Conservation (phyloP, 2,888 invertebrate species). For the Torymus texanus region DNA sequence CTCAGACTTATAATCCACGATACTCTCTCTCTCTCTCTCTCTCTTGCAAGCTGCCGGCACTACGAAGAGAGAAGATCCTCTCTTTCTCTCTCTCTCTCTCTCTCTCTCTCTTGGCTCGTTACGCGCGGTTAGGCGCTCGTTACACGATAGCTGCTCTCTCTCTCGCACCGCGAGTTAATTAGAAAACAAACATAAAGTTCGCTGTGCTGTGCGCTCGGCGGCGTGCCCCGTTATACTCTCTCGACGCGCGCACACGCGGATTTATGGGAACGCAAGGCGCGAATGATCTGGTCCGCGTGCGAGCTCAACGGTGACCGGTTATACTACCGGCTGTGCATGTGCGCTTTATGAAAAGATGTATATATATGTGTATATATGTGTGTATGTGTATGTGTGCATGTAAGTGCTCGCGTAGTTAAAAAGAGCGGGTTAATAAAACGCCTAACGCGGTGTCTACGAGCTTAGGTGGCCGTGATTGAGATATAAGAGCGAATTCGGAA, state of each 20-base stretch:
- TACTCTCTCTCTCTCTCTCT: conserved; percentile 26
- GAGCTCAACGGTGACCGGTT: conserved; percentile 62
- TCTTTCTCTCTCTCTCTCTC: conserved; percentile 29
- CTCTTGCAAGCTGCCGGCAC: not conserved
- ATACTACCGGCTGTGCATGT: conserved; percentile 29
- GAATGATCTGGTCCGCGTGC: conserved; percentile 65
- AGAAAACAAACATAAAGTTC: conserved; percentile 73
- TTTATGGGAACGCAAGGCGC: conserved; percentile 70
- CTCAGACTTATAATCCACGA: conserved; percentile 22
- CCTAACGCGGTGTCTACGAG: not conserved
- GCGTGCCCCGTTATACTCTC: conserved; percentile 65
- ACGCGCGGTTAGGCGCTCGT: conserved; percentile 33
- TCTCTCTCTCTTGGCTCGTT: conserved; percentile 34
- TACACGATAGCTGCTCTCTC: conserved; percentile 2
- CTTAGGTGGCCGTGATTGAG: conserved; percentile 8
- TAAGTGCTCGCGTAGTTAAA: too few relatives aligned
- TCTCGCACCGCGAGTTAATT: conserved; percentile 64
- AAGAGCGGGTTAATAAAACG: too few relatives aligned
- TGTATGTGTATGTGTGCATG: too few relatives aligned
- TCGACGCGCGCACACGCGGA: conserved; percentile 59
- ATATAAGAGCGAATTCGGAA: conserved; percentile 9
- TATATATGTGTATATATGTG: too few relatives aligned
- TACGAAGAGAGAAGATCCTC: not conserved
- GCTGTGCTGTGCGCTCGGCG: conserved; percentile 70
- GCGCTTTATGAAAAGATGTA: too few relatives aligned